These are phyloP conservation scores for Coenobita brevimanus DNA, from an alignment of 1,140 invertebrate species.

Conservation along the genomic window DNA sequence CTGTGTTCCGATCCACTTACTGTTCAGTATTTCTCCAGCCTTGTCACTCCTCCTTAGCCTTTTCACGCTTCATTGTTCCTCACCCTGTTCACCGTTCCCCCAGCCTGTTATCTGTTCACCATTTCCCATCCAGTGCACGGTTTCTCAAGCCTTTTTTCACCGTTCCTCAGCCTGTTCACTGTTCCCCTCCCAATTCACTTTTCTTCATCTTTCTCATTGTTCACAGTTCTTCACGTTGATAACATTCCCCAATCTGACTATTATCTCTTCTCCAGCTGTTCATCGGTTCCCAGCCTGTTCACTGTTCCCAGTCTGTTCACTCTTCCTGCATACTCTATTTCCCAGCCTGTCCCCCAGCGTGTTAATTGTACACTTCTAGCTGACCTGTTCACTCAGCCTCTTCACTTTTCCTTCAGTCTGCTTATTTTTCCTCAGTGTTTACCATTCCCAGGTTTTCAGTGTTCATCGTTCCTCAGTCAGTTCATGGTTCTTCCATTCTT, in stretches of 20 bases:
- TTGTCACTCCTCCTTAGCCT: neutral
- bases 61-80: neutral
- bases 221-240: neutral
- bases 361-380: neutral
- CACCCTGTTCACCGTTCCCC: neutral
- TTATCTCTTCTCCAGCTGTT: neutral
- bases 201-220: neutral
- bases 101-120: too few species aligned
- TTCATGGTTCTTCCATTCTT: too few species aligned
- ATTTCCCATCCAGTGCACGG: too few species aligned
- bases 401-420: neutral
- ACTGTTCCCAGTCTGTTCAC: neutral
- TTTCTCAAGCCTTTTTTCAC: neutral
- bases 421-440: too few species aligned
- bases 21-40: neutral
- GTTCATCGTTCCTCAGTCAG: too few species aligned
- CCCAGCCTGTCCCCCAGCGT: neutral
- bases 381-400: neutral
- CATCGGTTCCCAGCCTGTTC: neutral
- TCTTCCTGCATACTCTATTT: neutral
- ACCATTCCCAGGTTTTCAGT: too few species aligned
- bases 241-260: neutral
- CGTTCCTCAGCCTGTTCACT: neutral
- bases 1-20: neutral
- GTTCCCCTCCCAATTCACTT: neutral